Conservation (phyloP, 2,113 vertebrate species). For the Hypocryptadius cinnamomeus region DNA sequence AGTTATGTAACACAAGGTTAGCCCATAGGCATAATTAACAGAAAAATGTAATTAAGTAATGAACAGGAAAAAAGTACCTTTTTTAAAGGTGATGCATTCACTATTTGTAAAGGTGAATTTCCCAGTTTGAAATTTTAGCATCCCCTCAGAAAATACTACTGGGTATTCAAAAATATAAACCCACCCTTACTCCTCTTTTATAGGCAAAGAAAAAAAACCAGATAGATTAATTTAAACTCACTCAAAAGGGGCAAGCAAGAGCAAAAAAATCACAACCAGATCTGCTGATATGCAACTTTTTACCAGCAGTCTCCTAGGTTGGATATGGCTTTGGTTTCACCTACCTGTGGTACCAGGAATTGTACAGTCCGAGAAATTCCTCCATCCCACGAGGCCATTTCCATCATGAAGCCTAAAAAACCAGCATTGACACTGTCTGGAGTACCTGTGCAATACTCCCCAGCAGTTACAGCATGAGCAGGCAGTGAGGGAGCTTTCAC, state of each 20-base stretch:
- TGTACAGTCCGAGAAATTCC: conserved; percentile 96
- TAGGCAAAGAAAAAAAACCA: background rate
- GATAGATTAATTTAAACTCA: background rate
- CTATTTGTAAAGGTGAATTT: background rate
- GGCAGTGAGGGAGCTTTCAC: background rate
- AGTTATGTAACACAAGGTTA: background rate
- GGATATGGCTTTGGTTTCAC: background rate
- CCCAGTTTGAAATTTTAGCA: background rate
- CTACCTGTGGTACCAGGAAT: conserved; percentile 93
- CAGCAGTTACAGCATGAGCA: background rate
- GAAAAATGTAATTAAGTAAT: background rate
- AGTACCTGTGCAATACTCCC: background rate
- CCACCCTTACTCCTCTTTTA: background rate
- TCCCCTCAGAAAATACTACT: background rate
- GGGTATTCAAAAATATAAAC: background rate
- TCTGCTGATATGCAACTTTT: background rate
- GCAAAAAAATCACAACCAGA: background rate
- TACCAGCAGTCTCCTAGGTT: background rate
- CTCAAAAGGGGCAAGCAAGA: background rate
- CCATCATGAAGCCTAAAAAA: conserved; percentile 97
- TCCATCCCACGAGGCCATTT: conserved; percentile 99
- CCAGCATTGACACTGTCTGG: background rate
- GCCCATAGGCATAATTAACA: background rate
- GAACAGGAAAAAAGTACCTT: background rate
- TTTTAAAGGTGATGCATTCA: background rate